Evolutionary conservation across 2,113 vertebrate species (phyloP).

Genomic region (Silurus glanis): DNA sequence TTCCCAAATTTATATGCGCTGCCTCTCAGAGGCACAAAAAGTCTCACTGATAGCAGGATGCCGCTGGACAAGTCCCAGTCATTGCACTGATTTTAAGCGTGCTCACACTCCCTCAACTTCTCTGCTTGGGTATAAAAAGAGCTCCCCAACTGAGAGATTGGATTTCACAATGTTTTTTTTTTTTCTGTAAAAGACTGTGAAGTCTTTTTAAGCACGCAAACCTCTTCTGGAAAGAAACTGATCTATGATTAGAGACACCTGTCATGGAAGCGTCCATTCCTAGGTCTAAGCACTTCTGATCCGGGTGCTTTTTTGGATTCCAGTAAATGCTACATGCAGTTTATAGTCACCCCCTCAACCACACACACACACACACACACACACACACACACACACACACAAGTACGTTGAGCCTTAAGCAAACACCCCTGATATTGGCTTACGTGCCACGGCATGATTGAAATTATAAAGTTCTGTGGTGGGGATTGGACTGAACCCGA

Average conservation of each 20-base stretch:
- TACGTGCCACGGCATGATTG: constrained; percentile 8
- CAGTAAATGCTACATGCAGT: constrained; percentile 36
- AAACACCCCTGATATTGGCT: constrained; percentile 46
- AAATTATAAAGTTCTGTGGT: constrained; percentile 35
- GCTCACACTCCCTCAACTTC: constrained; percentile 34
- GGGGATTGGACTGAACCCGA: constrained; percentile 39
- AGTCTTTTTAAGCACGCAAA: not conserved
- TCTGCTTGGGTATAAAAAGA: constrained; percentile 27
- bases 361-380: constrained; percentile 11
- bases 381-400: constrained; percentile 1
- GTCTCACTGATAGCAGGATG: constrained; percentile 33
- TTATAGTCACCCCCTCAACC: constrained; percentile 30
- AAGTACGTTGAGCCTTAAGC: constrained; percentile 27
- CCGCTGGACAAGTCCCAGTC: constrained; percentile 30
- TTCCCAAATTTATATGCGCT: constrained; percentile 55
- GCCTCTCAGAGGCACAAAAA: constrained; percentile 25
- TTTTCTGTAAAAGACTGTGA: constrained; percentile 20
- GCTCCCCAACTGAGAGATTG: constrained; percentile 25
- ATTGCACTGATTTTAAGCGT: constrained; percentile 17
- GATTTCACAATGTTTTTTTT: constrained; percentile 45
- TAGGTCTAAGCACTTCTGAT: constrained; percentile 44
- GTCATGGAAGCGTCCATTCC: constrained; percentile 28
- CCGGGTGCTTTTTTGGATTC: constrained; percentile 36
- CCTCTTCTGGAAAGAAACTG: constrained; percentile 6
- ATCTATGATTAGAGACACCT: constrained; percentile 57